Evolutionary conservation across 2,113 vertebrate genomes (phyloP).

Genomic region (Zosterops pallidus): DNA sequence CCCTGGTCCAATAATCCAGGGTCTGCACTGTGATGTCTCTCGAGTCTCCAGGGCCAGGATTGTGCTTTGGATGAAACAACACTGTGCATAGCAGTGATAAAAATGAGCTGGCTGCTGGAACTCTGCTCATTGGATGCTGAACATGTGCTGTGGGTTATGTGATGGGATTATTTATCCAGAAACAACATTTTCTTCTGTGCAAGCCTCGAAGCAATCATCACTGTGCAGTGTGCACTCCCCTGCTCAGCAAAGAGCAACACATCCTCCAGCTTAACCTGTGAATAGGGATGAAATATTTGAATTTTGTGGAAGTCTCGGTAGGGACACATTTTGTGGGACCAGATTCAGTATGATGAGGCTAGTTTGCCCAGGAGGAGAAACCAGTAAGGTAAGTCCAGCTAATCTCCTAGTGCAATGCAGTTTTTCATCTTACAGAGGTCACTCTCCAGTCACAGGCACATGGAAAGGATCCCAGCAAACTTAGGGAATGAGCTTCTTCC

Average conservation of each 20-base stretch:
- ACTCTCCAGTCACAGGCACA: not conserved
- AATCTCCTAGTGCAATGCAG: not conserved
- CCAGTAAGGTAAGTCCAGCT: not conserved
- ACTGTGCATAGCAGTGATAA: not conserved
- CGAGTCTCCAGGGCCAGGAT: not conserved
- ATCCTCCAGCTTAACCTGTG: not conserved
- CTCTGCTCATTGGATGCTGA: not conserved
- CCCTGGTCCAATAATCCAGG: not conserved
- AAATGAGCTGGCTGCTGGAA: not conserved
- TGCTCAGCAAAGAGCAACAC: not conserved
- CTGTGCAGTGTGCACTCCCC: too few relatives aligned
- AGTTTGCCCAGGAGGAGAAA: not conserved
- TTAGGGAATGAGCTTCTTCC: not conserved
- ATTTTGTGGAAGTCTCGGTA: not conserved
- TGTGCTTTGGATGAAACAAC: not conserved
- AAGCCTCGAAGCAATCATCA: not conserved
- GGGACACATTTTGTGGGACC: not conserved
- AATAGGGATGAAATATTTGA: not conserved
- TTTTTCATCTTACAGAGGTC: not conserved
- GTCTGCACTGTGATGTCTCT: fast-evolving
- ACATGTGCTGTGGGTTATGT: not conserved
- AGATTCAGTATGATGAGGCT: not conserved
- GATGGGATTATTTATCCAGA: not conserved
- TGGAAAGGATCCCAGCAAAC: not conserved
- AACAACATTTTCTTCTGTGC: not conserved